These are phyloP conservation scores for Plecturocebus donacophilus DNA, from an alignment of 2,113 vertebrate species.

Conservation along the genomic window DNA sequence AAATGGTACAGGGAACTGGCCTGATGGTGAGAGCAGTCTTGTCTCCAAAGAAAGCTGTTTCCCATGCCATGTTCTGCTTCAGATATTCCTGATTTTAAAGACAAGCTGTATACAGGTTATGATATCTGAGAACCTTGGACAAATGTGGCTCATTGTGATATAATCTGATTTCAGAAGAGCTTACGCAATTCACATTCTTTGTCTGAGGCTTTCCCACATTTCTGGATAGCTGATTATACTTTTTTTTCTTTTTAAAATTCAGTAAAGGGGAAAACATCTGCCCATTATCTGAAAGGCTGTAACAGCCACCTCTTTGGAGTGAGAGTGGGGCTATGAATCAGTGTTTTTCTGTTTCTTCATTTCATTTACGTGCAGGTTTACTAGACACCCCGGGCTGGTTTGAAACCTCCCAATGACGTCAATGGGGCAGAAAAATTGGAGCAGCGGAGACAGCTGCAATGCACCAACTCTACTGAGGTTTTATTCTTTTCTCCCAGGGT, in stretches of 20 bases:
- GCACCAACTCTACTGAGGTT: slow-evolving; percentile 77
- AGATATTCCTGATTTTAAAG: neutral
- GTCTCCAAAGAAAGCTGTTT: neutral
- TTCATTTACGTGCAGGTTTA: slow-evolving; percentile 71
- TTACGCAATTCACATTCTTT: slow-evolving; percentile 41
- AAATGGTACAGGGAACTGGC: fast-evolving
- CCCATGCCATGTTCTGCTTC: neutral
- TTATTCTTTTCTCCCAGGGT: slow-evolving; percentile 79
- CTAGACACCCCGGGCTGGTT: slow-evolving; percentile 72
- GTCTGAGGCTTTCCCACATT: slow-evolving; percentile 46
- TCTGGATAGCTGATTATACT: neutral
- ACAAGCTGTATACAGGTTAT: neutral
- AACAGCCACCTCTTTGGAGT: slow-evolving; percentile 38
- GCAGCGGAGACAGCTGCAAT: slow-evolving; percentile 80
- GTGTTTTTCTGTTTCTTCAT: slow-evolving; percentile 64
- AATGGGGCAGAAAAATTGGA: slow-evolving; percentile 82
- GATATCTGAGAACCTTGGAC: neutral
- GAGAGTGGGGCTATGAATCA: slow-evolving; percentile 58
- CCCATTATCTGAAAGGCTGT: slow-evolving; percentile 37
- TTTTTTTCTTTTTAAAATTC: slow-evolving; percentile 46
- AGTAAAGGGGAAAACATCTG: slow-evolving; percentile 60
- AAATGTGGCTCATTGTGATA: slow-evolving; percentile 1
- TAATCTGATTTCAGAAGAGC: neutral
- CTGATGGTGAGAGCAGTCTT: neutral
- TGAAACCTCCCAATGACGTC: slow-evolving; percentile 86